Conservation (phyloP, 1,140 invertebrate genomes). For the Drosophila parvula region DNA sequence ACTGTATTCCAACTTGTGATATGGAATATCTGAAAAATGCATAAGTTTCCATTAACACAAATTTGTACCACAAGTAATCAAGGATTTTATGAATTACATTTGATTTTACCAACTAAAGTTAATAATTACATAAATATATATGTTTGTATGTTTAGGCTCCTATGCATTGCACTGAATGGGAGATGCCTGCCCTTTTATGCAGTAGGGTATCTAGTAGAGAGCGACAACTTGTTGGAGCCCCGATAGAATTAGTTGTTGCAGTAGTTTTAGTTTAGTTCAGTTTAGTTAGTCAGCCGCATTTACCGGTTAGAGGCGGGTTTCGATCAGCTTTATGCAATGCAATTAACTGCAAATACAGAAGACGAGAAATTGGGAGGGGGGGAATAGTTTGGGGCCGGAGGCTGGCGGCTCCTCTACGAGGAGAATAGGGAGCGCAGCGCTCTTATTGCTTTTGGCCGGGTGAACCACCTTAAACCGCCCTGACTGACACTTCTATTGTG, state of each 20-base stretch:
- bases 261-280: conserved; percentile 33
- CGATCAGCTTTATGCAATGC: conserved; percentile 49
- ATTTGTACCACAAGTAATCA: no score
- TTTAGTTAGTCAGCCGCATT: conserved; percentile 38
- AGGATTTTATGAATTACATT: no score
- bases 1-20: neutral
- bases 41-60: neutral
- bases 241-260: conserved; percentile 33
- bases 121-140: no score
- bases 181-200: neutral
- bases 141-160: no score
- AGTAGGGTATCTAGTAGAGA: conserved; percentile 30
- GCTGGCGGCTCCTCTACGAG: conserved; percentile 5
- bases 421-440: conserved; percentile 48
- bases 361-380: neutral
- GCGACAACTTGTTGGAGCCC: conserved; percentile 31
- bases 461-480: conserved; percentile 42
- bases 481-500: conserved; percentile 43
- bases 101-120: no score
- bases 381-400: conserved; percentile 1
- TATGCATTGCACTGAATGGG: neutral
- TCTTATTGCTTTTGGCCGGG: conserved; percentile 38
- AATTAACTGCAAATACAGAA: conserved; percentile 44
- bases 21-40: conserved; percentile 1
- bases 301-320: conserved; percentile 57